Conservation (phyloP, 2,797 vertebrate genomes). For the Hyperoplus lanceolatus region DNA sequence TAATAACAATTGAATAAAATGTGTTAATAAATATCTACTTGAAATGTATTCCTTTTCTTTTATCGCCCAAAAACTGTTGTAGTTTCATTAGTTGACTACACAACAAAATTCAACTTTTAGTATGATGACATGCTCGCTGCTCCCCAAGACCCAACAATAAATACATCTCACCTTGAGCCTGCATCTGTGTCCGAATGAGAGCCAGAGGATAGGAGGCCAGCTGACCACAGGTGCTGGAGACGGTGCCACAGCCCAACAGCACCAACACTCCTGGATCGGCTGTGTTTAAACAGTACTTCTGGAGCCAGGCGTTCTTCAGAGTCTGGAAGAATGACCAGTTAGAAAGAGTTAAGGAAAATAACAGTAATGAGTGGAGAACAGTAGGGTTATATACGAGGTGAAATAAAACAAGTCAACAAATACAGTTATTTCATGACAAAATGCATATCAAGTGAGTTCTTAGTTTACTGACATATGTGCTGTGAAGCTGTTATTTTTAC, state of each 20-base stretch:
- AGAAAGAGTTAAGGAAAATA: neutral
- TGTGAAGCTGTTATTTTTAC: neutral
- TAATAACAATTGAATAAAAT: no score
- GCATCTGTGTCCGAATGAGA: slow-evolving; percentile 94
- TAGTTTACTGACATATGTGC: neutral
- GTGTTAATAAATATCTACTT: no score
- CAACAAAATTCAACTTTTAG: no score
- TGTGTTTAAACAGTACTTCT: slow-evolving; percentile 88
- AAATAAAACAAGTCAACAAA: neutral
- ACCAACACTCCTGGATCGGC: slow-evolving; percentile 93
- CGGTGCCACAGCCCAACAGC: slow-evolving; percentile 91
- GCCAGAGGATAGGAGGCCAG: slow-evolving; percentile 94
- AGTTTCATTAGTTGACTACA: no score
- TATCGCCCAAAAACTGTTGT: no score
- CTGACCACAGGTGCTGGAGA: slow-evolving; percentile 94
- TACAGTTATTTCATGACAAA: neutral
- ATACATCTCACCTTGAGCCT: slow-evolving; percentile 90
- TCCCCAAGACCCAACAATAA: no score
- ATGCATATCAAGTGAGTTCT: neutral
- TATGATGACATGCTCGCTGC: no score
- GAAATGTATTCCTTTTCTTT: no score
- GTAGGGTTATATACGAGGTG: neutral
- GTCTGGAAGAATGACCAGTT: slow-evolving; percentile 79
- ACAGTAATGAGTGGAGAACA: neutral
- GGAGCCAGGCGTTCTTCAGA: slow-evolving; percentile 92